Conservation (phyloP, 64 coral and sea anemone species). For the Dendronephthya gigantea region DNA sequence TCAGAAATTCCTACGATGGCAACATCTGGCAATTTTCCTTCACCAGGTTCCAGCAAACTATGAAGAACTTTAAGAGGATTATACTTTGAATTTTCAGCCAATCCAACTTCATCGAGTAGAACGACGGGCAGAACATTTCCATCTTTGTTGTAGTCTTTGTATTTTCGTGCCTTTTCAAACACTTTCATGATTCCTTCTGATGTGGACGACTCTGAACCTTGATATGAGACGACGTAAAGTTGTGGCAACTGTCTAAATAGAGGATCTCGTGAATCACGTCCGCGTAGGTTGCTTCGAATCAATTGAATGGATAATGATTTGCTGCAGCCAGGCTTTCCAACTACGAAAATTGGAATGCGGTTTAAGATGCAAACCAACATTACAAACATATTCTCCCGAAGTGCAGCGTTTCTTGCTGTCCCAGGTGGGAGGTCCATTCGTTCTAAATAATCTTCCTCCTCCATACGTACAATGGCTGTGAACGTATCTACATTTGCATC, state of each 20-base stretch:
- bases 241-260: conserved; percentile 50
- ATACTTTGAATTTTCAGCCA: conserved; percentile 53
- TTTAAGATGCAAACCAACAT: conserved; percentile 59
- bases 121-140: conserved; percentile 53
- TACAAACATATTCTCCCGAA: conserved; percentile 64
- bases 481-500: background rate
- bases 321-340: conserved; percentile 63
- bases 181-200: conserved; percentile 58
- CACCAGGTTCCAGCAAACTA: conserved; percentile 41
- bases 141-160: conserved; percentile 23
- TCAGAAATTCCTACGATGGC: conserved; percentile 60
- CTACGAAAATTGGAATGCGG: conserved; percentile 56
- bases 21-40: conserved; percentile 44
- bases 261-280: conserved; percentile 45
- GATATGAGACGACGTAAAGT: conserved; percentile 51
- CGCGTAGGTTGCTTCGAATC: conserved; percentile 54
- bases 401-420: conserved; percentile 56
- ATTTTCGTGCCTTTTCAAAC: conserved; percentile 64
- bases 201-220: conserved; percentile 65
- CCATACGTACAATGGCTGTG: conserved; percentile 33
- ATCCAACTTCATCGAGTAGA: conserved; percentile 54
- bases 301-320: conserved; percentile 65
- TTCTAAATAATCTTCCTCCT: conserved; percentile 49
- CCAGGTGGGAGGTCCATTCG: conserved; percentile 54
- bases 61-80: conserved; percentile 65